phyloP scores from a whole-genome alignment of 1,140 invertebrate species.

The Trachelipus rathkii region DNA sequence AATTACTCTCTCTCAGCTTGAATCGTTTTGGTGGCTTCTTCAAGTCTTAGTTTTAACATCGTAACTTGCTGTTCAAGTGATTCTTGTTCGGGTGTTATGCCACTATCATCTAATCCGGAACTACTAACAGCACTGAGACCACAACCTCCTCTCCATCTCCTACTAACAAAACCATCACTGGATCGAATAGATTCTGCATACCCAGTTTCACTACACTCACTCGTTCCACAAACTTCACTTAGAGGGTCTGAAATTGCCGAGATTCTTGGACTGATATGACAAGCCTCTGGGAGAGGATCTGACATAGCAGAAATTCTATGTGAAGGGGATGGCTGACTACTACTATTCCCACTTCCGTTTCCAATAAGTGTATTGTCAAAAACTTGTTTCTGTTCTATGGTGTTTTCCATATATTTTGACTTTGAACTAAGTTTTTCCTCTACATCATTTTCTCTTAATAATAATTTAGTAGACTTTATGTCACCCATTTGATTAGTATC shows the following conservation, averaged over 20 bases:
- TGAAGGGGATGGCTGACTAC: slow-evolving; percentile 39
- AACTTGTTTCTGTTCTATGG: slow-evolving; percentile 19
- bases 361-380: not conserved
- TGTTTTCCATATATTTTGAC: not conserved
- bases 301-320: slow-evolving; percentile 40
- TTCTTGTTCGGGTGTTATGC: slow-evolving; percentile 56
- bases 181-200: slow-evolving; percentile 22
- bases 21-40: slow-evolving; percentile 70
- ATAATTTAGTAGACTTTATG: not conserved
- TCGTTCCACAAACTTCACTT: slow-evolving; percentile 32
- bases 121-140: not conserved
- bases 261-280: slow-evolving; percentile 38
- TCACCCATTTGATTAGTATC: slow-evolving; percentile 16
- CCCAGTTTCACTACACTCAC: slow-evolving; percentile 30
- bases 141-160: slow-evolving; percentile 2
- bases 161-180: slow-evolving; percentile 18
- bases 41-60: slow-evolving; percentile 66
- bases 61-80: slow-evolving; percentile 60
- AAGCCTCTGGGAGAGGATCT: slow-evolving; percentile 40
- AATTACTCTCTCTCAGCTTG: slow-evolving; percentile 66
- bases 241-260: slow-evolving; percentile 40
- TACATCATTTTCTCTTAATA: slow-evolving; percentile 37
- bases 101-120: slow-evolving; percentile 34
- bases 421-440: slow-evolving; percentile 33
- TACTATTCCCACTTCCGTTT: slow-evolving; percentile 33